Base-by-base conservation (phyloP, 2,888 invertebrate species). In the Muschampia staudingeri region DNA sequence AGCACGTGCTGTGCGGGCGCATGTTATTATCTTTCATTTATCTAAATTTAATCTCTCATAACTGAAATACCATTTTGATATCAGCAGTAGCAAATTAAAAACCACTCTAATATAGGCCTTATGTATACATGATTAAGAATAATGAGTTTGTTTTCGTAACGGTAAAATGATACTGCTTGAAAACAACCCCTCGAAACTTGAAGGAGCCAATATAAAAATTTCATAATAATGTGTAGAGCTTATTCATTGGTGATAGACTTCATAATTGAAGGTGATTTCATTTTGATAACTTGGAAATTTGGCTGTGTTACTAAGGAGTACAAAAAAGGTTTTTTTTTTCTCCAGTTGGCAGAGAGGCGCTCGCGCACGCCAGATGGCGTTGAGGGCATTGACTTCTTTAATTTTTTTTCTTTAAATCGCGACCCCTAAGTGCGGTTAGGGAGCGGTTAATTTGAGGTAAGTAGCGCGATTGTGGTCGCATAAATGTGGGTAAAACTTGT, bases 341-440 rank as follows among this genome's bases (percentile, higher is more conserved):
- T 83, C 82, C 84, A 70, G 82, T 80, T 77, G 81, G 42, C 70
- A 83, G 25, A 81, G 77, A 87, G 90, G 90, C 92, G 94, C 93
- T 88, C 87, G 93, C 94, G 95, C 92, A 90, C 91, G 88, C 94
- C 96, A 96, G 95, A 95, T 96, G 96, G 93, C 91, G 89, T 67
- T 87, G 91, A 90, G 95, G 95, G 94, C 96, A 95, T 93, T 95
- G 96, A 96, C 96, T 96, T 88, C 91, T 94, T 91, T 92, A 94
- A 85, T 90, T 93, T 93, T 93, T 93, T 91, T 85, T 30, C 86
- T 90, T 88, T 87, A 92, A 94, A 94, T 94, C 92, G 94, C 94
- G 93, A 95, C 95, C 95, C 95, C 93, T 94, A 94, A 94, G 90
- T 94, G 95, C 94, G 95, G 95, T 93, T 92, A 89, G 86, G 89